Conservation (phyloP, 2,888 invertebrate species). For the Nymphalis urticae region DNA sequence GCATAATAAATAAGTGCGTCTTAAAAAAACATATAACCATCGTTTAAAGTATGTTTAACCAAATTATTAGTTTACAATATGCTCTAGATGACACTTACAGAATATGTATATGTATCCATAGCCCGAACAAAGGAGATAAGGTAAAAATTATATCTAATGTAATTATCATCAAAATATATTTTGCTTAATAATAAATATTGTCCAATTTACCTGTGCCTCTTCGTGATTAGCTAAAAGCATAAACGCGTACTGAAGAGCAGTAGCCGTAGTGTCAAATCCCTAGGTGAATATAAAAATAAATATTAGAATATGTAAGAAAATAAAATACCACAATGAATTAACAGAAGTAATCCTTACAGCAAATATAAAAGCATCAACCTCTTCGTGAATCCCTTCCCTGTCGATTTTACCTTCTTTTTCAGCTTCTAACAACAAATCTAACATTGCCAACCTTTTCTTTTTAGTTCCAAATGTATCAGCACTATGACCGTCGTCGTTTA, state of each 20-base stretch:
- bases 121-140: too few relatives aligned
- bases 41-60: too few relatives aligned
- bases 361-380: constrained; percentile 25
- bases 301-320: not conserved
- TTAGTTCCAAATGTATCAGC: constrained; percentile 35
- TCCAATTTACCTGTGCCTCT: constrained; percentile 49
- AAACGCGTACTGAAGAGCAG: constrained; percentile 64
- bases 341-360: not conserved
- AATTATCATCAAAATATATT: too few relatives aligned
- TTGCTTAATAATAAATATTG: too few relatives aligned
- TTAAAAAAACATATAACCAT: too few relatives aligned
- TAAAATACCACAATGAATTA: not conserved
- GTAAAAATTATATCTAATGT: too few relatives aligned
- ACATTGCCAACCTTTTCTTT: constrained; percentile 77
- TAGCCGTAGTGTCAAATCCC: constrained; percentile 79
- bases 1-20: too few relatives aligned
- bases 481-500: constrained; percentile 28
- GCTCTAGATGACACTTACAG: too few relatives aligned
- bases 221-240: constrained; percentile 69
- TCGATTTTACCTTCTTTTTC: constrained; percentile 73
- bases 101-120: too few relatives aligned
- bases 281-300: constrained; percentile 37
- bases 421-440: constrained; percentile 76
- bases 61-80: too few relatives aligned
- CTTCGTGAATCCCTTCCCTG: constrained; percentile 78